Evolutionary conservation across 2,113 vertebrate genomes (phyloP), one percentile per base, ranked within the genome.

Genomic region (Arvicanthis niloticus): DNA sequence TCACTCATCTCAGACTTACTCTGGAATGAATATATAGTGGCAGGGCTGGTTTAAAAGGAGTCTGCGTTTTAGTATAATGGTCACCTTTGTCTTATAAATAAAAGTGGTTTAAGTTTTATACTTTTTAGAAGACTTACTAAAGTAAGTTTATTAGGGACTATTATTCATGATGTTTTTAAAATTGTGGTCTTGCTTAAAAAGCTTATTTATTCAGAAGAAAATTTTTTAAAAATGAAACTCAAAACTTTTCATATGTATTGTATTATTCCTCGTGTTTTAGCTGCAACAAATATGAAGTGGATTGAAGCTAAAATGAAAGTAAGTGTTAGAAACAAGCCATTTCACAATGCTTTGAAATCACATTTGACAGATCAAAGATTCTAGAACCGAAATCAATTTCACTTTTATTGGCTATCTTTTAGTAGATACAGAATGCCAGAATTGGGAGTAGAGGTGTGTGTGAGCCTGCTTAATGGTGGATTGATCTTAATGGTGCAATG

Each of bases 261-360:
- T 90, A 56, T 97, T 95, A 42, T 97, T 94, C 97, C 48, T 97
- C 97, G 56, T 96, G 70, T 98, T 98, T 98, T 97, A 99, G 99
- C 99, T 98, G 99, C 99, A 82, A 99, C 99, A 96, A 99, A 99
- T 98, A 99, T 99, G 99, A 99, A 99, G 98, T 99, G 99, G 99
- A 99, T 99, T 98, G 99, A 99, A 98, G 99, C 99, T 97, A 99
- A 99, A 99, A 99, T 99, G 99, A 99, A 99, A 98, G 99, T 99
- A 99, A 98, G 99, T 98, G 84, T 96, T 89, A 97, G 91, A 96
- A 95, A 93, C 4, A 4, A 88, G 8, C 88, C 1, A 73, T 96
- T 65, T 96, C 97, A 45, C 91, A 89, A 81, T 95, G 51, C 95
- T 91, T 94, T 93, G 40, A 93, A 95, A 91, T 37, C 94, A 51